Percentiles rank a stretch among this genome's conserved stretches.
Evolutionary conservation across 2,888 invertebrate species (phyloP).

Genomic region (Cosmorhoe ocellata): DNA sequence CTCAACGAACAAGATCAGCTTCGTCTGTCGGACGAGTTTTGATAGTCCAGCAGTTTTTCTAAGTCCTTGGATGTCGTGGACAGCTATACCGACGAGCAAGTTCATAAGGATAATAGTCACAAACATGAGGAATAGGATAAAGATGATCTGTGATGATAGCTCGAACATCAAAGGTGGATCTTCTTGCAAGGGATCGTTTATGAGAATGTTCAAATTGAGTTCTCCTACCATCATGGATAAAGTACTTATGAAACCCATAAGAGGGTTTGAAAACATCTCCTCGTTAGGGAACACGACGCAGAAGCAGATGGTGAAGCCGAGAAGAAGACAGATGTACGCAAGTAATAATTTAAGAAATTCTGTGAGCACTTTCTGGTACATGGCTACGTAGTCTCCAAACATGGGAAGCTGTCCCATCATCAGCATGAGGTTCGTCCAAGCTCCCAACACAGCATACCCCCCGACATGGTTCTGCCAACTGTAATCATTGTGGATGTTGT

Average conservation of each 20-base stretch:
- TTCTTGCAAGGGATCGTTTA: slow-evolving; percentile 86
- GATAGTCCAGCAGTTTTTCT: slow-evolving; percentile 93
- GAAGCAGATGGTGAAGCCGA: slow-evolving; percentile 93
- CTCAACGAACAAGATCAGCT: slow-evolving; percentile 91
- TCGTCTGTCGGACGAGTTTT: slow-evolving; percentile 91
- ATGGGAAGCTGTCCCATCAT: slow-evolving; percentile 94
- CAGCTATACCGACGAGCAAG: slow-evolving; percentile 92
- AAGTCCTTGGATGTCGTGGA: slow-evolving; percentile 92
- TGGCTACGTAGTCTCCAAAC: slow-evolving; percentile 94
- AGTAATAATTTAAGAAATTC: slow-evolving; percentile 91
- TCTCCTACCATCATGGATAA: slow-evolving; percentile 95
- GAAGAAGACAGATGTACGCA: slow-evolving; percentile 91
- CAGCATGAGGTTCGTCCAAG: slow-evolving; percentile 94
- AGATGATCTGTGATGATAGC: slow-evolving; percentile 90
- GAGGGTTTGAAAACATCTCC: slow-evolving; percentile 90
- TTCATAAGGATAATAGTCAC: slow-evolving; percentile 94
- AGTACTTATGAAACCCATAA: slow-evolving; percentile 91
- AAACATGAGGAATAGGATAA: slow-evolving; percentile 90
- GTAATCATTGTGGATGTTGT: slow-evolving; percentile 89
- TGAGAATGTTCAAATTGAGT: slow-evolving; percentile 87
- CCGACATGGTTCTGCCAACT: slow-evolving; percentile 94
- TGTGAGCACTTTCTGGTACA: slow-evolving; percentile 93
- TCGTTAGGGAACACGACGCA: slow-evolving; percentile 93
- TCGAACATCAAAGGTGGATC: slow-evolving; percentile 88
- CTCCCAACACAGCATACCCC: slow-evolving; percentile 91